A percentile compares a stretch with the other conserved stretches of the same genome.
phyloP scores from a whole-genome alignment of 2,888 invertebrate species.

The Pristionchus japonicus region DNA sequence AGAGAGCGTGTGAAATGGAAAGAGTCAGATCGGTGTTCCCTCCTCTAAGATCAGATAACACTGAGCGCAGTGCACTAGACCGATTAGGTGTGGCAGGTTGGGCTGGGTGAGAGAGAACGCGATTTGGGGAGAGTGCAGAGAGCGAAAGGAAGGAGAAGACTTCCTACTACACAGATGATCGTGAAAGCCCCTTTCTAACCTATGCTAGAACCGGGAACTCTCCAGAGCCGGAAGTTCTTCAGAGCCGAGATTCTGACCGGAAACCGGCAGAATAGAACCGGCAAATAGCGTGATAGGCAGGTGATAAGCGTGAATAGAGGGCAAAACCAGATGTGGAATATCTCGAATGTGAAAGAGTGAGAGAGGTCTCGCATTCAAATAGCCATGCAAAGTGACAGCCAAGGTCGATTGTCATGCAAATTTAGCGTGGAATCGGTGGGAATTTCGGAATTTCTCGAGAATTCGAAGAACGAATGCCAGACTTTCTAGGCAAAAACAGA shows the following conservation, averaged over 20 bases:
- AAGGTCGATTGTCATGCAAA: neutral
- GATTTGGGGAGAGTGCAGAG: neutral
- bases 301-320: neutral
- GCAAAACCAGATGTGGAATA: neutral
- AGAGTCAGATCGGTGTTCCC: neutral
- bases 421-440: neutral
- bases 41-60: neutral
- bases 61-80: neutral
- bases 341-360: neutral
- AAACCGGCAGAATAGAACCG: neutral
- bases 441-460: too few relatives aligned
- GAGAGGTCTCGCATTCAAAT: neutral
- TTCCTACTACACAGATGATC: neutral
- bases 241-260: neutral
- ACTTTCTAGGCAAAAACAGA: too few relatives aligned
- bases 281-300: neutral
- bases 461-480: too few relatives aligned
- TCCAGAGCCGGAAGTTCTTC: too few relatives aligned
- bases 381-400: neutral
- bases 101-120: neutral
- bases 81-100: constrained; percentile 27
- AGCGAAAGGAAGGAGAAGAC: neutral
- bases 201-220: too few relatives aligned
- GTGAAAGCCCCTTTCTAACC: too few relatives aligned
- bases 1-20: neutral